Evolutionary conservation across 1,140 invertebrate species (phyloP).

Genomic region (Musca domestica): DNA sequence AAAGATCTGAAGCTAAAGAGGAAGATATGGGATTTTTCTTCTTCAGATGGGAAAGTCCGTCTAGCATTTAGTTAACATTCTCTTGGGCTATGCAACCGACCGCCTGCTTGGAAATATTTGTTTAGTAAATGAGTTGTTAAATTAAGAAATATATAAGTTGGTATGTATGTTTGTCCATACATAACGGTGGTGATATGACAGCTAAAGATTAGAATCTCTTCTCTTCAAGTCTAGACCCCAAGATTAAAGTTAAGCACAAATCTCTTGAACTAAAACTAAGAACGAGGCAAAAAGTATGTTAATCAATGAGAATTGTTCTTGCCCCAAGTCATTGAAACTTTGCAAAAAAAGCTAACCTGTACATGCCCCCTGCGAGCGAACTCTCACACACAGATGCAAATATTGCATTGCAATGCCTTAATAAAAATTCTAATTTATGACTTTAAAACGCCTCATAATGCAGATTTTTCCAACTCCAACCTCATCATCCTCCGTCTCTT

Average conservation of each 20-base stretch:
- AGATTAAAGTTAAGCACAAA: too few species aligned
- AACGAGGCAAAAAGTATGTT: slow-evolving; percentile 3
- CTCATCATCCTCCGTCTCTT: background rate
- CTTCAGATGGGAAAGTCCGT: background rate
- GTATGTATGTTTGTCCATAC: background rate
- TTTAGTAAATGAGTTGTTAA: background rate
- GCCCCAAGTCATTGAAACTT: too few species aligned
- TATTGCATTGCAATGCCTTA: background rate
- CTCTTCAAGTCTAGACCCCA: too few species aligned
- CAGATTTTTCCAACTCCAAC: slow-evolving; percentile 4
- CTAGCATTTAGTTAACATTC: background rate
- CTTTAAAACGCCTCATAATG: slow-evolving; percentile 18
- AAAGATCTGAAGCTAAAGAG: background rate
- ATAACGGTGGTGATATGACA: slow-evolving; percentile 10
- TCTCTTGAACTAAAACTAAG: too few species aligned
- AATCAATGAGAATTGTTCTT: slow-evolving; percentile 4
- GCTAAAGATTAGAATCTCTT: slow-evolving; percentile 15
- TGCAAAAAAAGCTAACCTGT: too few species aligned
- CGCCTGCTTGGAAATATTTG: background rate
- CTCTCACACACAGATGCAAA: too few species aligned
- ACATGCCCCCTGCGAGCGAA: too few species aligned
- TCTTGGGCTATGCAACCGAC: background rate
- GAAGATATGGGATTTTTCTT: background rate
- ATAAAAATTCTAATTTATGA: slow-evolving; percentile 14
- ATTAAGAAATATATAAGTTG: background rate